These are phyloP conservation scores for Tiliacea aurago DNA, from an alignment of 2,888 invertebrate genomes.

Conservation along the genomic window DNA sequence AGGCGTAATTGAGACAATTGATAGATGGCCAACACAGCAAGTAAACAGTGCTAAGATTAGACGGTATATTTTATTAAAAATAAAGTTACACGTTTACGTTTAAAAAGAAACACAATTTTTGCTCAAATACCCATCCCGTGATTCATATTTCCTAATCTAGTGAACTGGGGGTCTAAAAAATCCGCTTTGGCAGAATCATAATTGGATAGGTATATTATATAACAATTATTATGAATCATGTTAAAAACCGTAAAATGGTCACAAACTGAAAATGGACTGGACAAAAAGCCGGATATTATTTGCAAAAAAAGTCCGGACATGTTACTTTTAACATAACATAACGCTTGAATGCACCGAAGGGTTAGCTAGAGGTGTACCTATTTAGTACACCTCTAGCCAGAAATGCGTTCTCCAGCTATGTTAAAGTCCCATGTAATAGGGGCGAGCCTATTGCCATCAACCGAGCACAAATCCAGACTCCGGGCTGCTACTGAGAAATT, in stretches of 20 bases:
- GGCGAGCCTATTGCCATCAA: background rate
- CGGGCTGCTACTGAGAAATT: background rate
- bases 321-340: background rate
- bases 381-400: no score
- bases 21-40: slow-evolving; percentile 33
- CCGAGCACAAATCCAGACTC: background rate
- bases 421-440: no score
- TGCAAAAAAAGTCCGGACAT: background rate
- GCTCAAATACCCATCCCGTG: background rate
- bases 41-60: slow-evolving; percentile 16
- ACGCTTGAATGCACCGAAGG: background rate
- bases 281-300: background rate
- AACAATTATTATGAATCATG: no score
- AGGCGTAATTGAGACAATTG: slow-evolving; percentile 65
- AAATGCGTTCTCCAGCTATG: no score
- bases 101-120: background rate
- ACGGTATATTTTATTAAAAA: background rate
- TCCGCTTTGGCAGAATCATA: no score
- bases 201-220: no score
- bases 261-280: no score
- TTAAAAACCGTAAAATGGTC: no score
- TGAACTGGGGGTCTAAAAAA: background rate
- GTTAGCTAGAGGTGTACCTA: no score
- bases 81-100: background rate
- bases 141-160: background rate